Evolutionary conservation across 2,888 invertebrate genomes (phyloP), one percentile per base, ranked within the genome.

Genomic region (Sesamia inferens): DNA sequence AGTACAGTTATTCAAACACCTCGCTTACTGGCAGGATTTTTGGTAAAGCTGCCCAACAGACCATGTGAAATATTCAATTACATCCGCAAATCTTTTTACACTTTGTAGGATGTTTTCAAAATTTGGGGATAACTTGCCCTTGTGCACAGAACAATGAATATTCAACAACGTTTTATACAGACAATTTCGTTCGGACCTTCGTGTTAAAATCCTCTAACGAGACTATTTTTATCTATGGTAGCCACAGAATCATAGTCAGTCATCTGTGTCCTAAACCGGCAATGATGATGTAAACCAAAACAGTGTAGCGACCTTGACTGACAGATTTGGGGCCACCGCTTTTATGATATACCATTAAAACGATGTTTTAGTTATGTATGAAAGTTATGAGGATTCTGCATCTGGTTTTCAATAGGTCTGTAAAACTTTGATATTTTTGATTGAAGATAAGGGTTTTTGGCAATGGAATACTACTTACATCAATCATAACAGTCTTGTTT

Each of bases 241-340:
- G 68, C 55, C 66, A 71, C 79, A 80, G 82, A 78, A 87, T 88
- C 87, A 86, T 54, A 88, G 85, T 85, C 91, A 89, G 85, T 89
- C 89, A 88, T 85, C 89, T 88, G 89, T 89, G 82, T 85, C 91
- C 86, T 85, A 90, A 89, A 85, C 90, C 86, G 90, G 92, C 87
- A 85, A 88, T 87, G 91, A 91, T 93, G 93, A 92, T 91, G 90
- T 86, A 90, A 91, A 90, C 88, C 85, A 87, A 91, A 91, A 92
- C 90, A 91, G 87, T 86, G 76, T 70, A 72, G 51, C 84, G 90
- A 88, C 94, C 93, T 93, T 93, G 93, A 91, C 87, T 88, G 85
- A 78, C 84, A 84, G 84, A 84, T 88, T 86, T 81, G 87, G 86
- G 89, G 89, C 87, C 90, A 78, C 88, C 16, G 42, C 68, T 88